Evolutionary conservation across 2,797 vertebrate species (phyloP).

Genomic region (Amniataba percoides): DNA sequence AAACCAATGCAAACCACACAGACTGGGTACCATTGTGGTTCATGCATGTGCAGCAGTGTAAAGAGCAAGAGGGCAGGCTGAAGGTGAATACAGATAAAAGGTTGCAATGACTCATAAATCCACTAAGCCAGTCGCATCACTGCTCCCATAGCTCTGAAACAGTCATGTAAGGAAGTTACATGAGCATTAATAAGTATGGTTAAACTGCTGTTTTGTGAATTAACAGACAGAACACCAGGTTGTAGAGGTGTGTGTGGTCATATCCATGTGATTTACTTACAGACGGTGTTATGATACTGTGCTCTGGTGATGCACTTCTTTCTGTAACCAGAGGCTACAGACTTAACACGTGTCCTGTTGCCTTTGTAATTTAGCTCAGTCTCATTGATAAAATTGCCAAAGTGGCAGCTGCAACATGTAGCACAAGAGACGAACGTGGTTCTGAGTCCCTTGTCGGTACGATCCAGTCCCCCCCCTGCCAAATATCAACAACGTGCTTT

Average conservation of each 20-base stretch:
- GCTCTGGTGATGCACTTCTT: not conserved
- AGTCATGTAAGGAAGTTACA: not conserved
- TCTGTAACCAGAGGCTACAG: not conserved
- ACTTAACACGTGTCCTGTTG: not conserved
- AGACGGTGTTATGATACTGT: not conserved
- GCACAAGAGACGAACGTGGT: not conserved
- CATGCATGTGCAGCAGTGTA: not conserved
- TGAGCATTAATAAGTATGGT: not conserved
- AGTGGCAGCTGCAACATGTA: too few relatives aligned
- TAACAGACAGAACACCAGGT: not conserved
- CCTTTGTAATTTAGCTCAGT: not conserved
- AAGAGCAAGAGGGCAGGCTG: not conserved
- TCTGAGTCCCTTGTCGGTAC: not conserved
- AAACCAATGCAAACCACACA: not conserved
- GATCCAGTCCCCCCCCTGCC: too few relatives aligned
- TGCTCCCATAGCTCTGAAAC: not conserved
- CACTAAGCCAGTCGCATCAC: not conserved
- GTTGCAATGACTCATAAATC: not conserved
- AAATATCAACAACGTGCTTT: not conserved
- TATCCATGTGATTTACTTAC: constrained; percentile 12
- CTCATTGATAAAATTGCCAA: too few relatives aligned
- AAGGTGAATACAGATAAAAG: not conserved
- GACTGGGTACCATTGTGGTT: constrained; percentile 17
- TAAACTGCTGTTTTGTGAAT: not conserved
- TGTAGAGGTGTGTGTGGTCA: not conserved